Evolutionary conservation across 37 sponge, comb jelly and placozoan genomes (phyloP), one percentile per base, ranked within the genome.

Genomic region (Mnemiopsis leidyi): DNA sequence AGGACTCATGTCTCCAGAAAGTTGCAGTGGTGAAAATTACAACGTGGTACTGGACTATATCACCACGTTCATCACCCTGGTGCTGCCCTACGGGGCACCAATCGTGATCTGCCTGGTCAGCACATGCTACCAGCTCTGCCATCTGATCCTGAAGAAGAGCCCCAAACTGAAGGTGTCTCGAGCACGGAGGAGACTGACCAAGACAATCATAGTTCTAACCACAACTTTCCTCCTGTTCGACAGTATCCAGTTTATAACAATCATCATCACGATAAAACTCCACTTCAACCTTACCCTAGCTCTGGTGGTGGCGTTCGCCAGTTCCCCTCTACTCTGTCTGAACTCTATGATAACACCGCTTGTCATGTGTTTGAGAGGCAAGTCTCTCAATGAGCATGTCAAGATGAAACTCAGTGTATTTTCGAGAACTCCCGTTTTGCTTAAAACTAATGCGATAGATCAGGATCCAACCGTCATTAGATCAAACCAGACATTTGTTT

Each of bases 71-170:
- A 23, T 40, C 24, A 40, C 21, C 90, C 61, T 85, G 25, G 24
- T 85, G 29, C 61, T 85, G 28, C 90, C 90, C 26, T 85, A 85
- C 90, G 90, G 61, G 5, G 38, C 36, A 5, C 90, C 90, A 25
- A 40, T 40, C 61, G 48, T 85, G 16, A 33, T 85, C 36, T 40
- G 61, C 61, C 61, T 85, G 90, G 25, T 26, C 29, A 85, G 90
- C 90, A 40, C 61, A 28, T 28, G 13, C 40, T 38, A 38, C 90
- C 90, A 85, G 29, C 33, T 20, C 40, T 38, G 35, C 48, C 0
- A 26, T 29, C 24, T 85, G 7, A 25, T 85, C 36, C 30, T 38
- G 29, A 77, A 77, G 36, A 77, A 18, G 36, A 77, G 32, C 26
- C 18, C 79, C 26, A 35, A 37, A 26, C 30, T 71, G 30, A 71